A percentile compares a stretch with the other conserved stretches of the same genome.
Evolutionary conservation across 2,797 vertebrate genomes (phyloP).

Genomic region (Acanthurus leucopareius): DNA sequence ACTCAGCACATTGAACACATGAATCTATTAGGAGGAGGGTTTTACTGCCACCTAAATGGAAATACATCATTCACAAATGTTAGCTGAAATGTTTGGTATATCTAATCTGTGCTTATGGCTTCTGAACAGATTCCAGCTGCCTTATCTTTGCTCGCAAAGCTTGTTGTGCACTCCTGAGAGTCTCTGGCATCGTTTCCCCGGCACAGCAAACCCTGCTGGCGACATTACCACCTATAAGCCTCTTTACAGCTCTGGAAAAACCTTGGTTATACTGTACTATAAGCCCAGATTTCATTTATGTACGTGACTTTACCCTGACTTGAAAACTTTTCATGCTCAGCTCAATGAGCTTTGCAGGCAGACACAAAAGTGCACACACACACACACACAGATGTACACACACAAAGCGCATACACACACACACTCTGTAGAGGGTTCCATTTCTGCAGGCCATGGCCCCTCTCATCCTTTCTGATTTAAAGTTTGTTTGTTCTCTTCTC

Average conservation of each 20-base stretch:
- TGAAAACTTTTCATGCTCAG: constrained; percentile 76
- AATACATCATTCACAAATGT: constrained; percentile 26
- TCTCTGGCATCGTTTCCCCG: constrained; percentile 47
- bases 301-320: constrained; percentile 75
- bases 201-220: constrained; percentile 69
- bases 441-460: constrained; percentile 81
- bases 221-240: constrained; percentile 79
- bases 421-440: constrained; percentile 72
- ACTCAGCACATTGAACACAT: constrained; percentile 47
- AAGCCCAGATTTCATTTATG: constrained; percentile 76
- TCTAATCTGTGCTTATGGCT: constrained; percentile 74
- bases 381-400: constrained; percentile 35
- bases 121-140: constrained; percentile 61
- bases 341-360: constrained; percentile 72
- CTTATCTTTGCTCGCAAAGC: constrained; percentile 68
- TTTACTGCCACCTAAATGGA: constrained; percentile 47
- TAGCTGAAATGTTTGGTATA: constrained; percentile 63
- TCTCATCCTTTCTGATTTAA: constrained; percentile 84
- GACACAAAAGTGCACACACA: constrained; percentile 46
- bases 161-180: constrained; percentile 63
- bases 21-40: constrained; percentile 27
- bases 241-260: constrained; percentile 74
- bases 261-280: constrained; percentile 70
- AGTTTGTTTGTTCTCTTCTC: constrained; percentile 87
- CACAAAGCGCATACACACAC: neutral